These are phyloP conservation scores for Rhabdophis nuchalis DNA, from an alignment of 2,797 vertebrate genomes.

Conservation along the genomic window DNA sequence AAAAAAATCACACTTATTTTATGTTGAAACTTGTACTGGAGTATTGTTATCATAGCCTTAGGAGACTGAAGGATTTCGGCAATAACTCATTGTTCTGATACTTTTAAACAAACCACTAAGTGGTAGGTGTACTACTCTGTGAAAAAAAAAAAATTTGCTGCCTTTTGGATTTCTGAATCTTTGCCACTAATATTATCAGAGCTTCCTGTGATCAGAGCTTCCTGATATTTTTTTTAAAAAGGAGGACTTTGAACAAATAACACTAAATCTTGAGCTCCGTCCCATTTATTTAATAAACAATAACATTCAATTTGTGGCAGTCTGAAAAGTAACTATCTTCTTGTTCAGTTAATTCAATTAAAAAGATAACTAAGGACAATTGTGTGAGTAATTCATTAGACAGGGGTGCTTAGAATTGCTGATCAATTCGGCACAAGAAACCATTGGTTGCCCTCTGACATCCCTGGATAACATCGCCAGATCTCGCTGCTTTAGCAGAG, in stretches of 20 bases:
- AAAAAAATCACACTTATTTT: constrained; percentile 15
- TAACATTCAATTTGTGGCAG: neutral
- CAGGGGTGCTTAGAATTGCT: no score
- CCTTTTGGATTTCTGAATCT: neutral
- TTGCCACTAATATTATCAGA: neutral
- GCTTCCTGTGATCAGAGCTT: neutral
- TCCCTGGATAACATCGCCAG: no score
- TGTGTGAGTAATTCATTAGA: neutral
- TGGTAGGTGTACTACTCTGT: neutral
- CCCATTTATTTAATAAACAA: neutral
- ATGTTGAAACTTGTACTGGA: neutral
- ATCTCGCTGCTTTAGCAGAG: no score
- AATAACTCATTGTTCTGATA: neutral
- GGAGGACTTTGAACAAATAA: neutral
- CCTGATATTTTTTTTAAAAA: neutral
- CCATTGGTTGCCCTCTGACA: no score
- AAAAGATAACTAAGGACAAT: neutral
- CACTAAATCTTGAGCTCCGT: neutral
- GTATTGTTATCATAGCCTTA: neutral
- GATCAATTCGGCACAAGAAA: no score
- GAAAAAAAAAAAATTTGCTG: neutral
- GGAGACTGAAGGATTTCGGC: neutral
- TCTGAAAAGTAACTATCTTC: neutral
- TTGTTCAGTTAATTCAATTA: neutral
- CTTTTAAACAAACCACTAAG: neutral